phyloP scores from a whole-genome alignment of 1,140 invertebrate genomes.

The Muscidifurax raptorellus region DNA sequence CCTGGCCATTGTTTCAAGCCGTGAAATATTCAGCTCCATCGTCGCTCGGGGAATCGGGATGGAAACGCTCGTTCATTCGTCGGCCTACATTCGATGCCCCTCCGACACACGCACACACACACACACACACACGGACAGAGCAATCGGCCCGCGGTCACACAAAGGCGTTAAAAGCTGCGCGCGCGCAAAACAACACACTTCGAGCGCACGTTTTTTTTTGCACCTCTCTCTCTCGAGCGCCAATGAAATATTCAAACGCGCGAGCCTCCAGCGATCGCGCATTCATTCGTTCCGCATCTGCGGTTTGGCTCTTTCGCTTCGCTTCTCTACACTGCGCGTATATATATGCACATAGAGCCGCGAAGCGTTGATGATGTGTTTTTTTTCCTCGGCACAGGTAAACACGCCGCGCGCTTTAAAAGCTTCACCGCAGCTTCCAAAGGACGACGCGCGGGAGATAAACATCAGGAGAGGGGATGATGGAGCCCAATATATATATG shows the following conservation, averaged over 20 bases:
- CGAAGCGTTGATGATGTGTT: neutral
- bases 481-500: too few species aligned
- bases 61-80: neutral
- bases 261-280: neutral
- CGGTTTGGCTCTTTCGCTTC: neutral
- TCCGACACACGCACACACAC: neutral
- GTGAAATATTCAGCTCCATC: conserved; percentile 33
- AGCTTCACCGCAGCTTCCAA: neutral
- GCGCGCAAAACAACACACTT: neutral
- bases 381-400: neutral
- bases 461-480: too few species aligned
- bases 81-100: conserved; percentile 26
- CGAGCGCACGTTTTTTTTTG: conserved; percentile 8
- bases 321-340: neutral
- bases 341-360: neutral
- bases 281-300: neutral
- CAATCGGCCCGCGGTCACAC: neutral
- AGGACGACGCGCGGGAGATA: too few species aligned
- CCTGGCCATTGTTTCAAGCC: neutral
- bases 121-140: too few species aligned
- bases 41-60: conserved; percentile 11
- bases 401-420: neutral
- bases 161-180: conserved; percentile 26
- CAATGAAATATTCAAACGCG: conserved; percentile 31
- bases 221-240: neutral